These are phyloP conservation scores for Drosophila macrothrix DNA, from an alignment of 2,888 invertebrate species.

Conservation along the genomic window DNA sequence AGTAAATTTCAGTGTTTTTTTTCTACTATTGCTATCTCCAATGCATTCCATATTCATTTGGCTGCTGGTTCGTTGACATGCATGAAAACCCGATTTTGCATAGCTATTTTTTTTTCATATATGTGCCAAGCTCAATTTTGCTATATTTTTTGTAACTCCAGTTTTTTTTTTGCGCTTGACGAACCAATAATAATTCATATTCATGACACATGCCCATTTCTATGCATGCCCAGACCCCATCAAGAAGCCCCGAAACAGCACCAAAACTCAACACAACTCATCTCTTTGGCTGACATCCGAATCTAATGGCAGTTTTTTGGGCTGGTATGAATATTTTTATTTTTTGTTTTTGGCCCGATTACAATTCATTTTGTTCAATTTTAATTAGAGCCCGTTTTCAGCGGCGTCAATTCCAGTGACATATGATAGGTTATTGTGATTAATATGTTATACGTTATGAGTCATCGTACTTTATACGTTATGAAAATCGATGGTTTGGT, in stretches of 20 bases:
- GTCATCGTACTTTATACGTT: background rate
- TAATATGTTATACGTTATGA: background rate
- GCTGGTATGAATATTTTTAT: background rate
- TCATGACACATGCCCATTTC: slow-evolving; percentile 60
- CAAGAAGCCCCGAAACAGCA: slow-evolving; percentile 5
- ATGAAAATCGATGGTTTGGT: background rate
- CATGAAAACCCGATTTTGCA: slow-evolving; percentile 49
- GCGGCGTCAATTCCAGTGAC: background rate
- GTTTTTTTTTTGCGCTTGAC: slow-evolving; percentile 48
- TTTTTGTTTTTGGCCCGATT: slow-evolving; percentile 16
- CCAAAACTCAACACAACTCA: slow-evolving; percentile 17
- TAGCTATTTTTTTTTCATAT: slow-evolving; percentile 31
- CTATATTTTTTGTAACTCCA: slow-evolving; percentile 18
- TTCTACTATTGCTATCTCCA: slow-evolving; percentile 15
- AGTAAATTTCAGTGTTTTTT: slow-evolving; percentile 62
- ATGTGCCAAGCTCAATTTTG: slow-evolving; percentile 30
- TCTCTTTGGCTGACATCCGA: slow-evolving; percentile 36
- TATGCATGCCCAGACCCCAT: slow-evolving; percentile 48
- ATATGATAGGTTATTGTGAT: background rate
- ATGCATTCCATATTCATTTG: slow-evolving; percentile 76
- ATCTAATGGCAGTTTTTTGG: slow-evolving; percentile 55
- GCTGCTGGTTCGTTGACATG: slow-evolving; percentile 73
- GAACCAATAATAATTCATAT: slow-evolving; percentile 80
- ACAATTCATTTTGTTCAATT: slow-evolving; percentile 47
- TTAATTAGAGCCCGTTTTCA: slow-evolving; percentile 59